Evolutionary conservation across 2,888 invertebrate species (phyloP).

Genomic region (Phlogophora meticulosa): DNA sequence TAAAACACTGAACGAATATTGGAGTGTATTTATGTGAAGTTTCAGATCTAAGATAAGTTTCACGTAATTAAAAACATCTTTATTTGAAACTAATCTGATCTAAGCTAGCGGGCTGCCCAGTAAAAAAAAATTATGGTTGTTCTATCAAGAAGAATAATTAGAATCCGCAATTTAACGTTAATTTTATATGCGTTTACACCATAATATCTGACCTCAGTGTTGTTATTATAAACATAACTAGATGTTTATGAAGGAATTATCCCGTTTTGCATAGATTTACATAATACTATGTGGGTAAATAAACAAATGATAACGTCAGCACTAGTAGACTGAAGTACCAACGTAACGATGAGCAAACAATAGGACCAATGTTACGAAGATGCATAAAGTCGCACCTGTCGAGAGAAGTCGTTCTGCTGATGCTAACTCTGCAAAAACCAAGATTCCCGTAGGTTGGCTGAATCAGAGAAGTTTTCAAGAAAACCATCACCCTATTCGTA

Average conservation of each 20-base stretch:
- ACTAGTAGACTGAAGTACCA: neutral
- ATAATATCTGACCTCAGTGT: conserved; percentile 39
- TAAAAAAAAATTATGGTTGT: conserved; percentile 25
- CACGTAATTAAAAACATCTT: conserved; percentile 13
- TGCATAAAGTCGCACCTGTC: too few species aligned
- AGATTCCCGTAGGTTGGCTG: neutral
- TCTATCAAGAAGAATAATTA: conserved; percentile 19
- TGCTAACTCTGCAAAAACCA: too few species aligned
- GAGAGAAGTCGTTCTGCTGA: too few species aligned
- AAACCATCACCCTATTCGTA: neutral
- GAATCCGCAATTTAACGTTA: conserved; percentile 32
- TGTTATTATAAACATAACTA: conserved; percentile 39
- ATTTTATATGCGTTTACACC: conserved; percentile 21
- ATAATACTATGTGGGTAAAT: conserved; percentile 13
- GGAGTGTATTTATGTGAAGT: neutral
- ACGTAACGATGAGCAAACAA: too few species aligned
- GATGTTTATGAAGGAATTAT: conserved; percentile 24
- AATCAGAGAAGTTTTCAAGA: neutral
- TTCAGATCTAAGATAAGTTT: neutral
- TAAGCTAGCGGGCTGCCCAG: neutral
- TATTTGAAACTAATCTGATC: conserved; percentile 18
- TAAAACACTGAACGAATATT: neutral
- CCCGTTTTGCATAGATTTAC: conserved; percentile 11
- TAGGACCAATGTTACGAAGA: too few species aligned
- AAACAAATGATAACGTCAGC: conserved; percentile 1